Conservation (phyloP, 1,140 invertebrate genomes). For the Micrasema longulum region DNA sequence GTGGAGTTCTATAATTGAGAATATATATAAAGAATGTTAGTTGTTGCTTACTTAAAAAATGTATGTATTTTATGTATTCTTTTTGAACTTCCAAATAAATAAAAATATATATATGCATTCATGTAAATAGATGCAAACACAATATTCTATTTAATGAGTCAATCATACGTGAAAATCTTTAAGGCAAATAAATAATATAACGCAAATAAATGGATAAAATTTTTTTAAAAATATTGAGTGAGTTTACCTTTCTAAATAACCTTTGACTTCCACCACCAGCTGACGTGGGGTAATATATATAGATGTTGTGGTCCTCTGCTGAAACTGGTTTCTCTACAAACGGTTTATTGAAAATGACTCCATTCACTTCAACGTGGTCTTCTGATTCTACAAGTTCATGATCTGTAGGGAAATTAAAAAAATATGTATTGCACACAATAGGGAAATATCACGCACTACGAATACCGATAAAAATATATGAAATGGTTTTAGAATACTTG, state of each 20-base stretch:
- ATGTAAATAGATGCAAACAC: background rate
- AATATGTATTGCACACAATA: too few relatives aligned
- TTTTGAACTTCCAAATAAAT: too few relatives aligned
- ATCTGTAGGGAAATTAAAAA: slow-evolving; percentile 69
- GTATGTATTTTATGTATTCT: too few relatives aligned
- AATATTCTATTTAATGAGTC: background rate
- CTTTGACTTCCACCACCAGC: slow-evolving; percentile 98
- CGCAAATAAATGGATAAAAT: background rate
- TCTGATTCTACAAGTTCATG: slow-evolving; percentile 95
- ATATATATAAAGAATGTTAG: too few relatives aligned
- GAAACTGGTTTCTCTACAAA: slow-evolving; percentile 98
- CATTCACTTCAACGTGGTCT: slow-evolving; percentile 99
- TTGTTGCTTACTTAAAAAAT: too few relatives aligned
- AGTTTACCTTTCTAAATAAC: slow-evolving; percentile 92
- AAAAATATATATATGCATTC: too few relatives aligned
- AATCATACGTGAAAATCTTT: background rate
- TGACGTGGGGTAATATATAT: slow-evolving; percentile 99
- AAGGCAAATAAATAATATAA: background rate
- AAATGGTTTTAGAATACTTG: too few relatives aligned
- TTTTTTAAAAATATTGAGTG: background rate
- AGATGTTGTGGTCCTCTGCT: slow-evolving; percentile 99
- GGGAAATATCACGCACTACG: too few relatives aligned
- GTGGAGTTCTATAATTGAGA: too few relatives aligned
- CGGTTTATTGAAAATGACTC: slow-evolving; percentile 97
- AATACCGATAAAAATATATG: too few relatives aligned